Conservation (phyloP, 2,113 vertebrate genomes). For the Psittacus erithacus region DNA sequence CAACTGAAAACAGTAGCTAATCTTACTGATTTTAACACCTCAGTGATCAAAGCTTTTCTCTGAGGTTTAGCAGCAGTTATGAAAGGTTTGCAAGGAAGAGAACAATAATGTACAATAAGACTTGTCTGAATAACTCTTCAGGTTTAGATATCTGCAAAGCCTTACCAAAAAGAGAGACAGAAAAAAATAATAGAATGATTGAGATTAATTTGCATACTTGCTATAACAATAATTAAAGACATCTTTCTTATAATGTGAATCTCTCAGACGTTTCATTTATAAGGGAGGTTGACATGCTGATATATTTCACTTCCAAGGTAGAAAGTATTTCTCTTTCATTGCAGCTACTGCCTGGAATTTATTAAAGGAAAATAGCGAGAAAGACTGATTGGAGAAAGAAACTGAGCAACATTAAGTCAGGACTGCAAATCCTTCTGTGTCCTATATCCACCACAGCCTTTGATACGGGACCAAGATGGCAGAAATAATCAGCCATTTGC, state of each 20-base stretch:
- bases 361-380: neutral
- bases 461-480: neutral
- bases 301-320: neutral
- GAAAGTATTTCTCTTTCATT: neutral
- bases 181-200: neutral
- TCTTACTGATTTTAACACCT: conserved; percentile 22
- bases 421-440: neutral
- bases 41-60: conserved; percentile 37
- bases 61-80: neutral
- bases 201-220: conserved; percentile 37
- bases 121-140: neutral
- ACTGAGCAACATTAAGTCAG: neutral
- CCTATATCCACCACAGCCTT: neutral
- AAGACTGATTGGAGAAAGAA: neutral
- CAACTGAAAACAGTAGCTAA: neutral
- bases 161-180: neutral
- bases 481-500: neutral
- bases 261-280: conserved; percentile 6
- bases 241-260: neutral
- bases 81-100: neutral
- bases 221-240: conserved; percentile 39
- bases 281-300: conserved; percentile 28
- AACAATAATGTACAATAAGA: neutral
- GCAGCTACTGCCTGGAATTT: neutral
- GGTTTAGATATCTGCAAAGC: neutral